Base-by-base conservation (phyloP, 53 echinoderm and acorn worm genomes). In the Hippasteria phrygiana region DNA sequence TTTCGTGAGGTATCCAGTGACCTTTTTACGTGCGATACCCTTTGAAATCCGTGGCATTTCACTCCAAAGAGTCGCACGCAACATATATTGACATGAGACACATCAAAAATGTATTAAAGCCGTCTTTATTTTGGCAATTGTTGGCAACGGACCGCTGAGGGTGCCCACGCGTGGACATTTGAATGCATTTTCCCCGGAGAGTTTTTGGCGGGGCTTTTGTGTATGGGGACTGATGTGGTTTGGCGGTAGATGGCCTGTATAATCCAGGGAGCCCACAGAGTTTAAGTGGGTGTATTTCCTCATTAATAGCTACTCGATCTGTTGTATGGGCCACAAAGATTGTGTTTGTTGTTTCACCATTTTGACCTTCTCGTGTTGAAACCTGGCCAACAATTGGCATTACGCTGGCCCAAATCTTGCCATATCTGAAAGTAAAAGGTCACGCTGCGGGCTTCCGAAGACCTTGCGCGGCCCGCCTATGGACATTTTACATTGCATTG, bases 71-170 rank as follows among this genome's bases (percentile, higher is more conserved):
- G 62, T 36, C 24, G 59, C 79, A 34, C 41, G 65, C 26, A 32
- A 42, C 32, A 32, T 73, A 39, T 43, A 64, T 82, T 82, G 82
- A 82, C 82, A 82, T 18, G 46, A 11, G 66, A 34, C 43, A 43
- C 82, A 82, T 82, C 82, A 82, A 82, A 66, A 63, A 63, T 65
- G 82, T 82, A 82, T 82, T 66, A 65, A 42, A 63, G 1, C 17
- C 73, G n/a, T 29, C 45, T 45, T 46, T 82, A 66, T 43, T 26
- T 28, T 43, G 82, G 64, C 17, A n/a, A 65, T 82, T 82, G 64
- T 82, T 65, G 66, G 45, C 82, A 28, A 29, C 26, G 43, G 16
- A 43, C 28, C 0, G 5, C 62, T 38, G 4, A 42, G 16, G 40
- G 40, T 27, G 64, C 82, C 79, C 79, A 66, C 66, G 82, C 82